phyloP scores from a whole-genome alignment of 2,888 invertebrate genomes.

The Ctenicera cuprea region DNA sequence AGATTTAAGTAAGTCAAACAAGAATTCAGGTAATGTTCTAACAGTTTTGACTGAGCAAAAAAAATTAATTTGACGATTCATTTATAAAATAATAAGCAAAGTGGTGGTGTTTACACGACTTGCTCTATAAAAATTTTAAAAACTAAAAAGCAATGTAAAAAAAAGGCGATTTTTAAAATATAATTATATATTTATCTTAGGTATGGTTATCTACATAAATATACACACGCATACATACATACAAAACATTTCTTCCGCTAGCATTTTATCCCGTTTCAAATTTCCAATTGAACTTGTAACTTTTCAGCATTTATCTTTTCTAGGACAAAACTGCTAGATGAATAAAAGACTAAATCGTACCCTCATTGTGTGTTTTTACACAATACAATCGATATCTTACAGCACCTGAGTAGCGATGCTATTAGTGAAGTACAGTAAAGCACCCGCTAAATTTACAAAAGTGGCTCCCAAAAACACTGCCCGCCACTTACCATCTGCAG shows the following conservation, averaged over 20 bases:
- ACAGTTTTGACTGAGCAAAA: no score
- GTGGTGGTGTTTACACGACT: no score
- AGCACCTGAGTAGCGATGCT: constrained; percentile 81
- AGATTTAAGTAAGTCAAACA: no score
- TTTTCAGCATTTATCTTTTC: no score
- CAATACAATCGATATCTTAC: constrained; percentile 65
- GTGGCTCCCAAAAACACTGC: constrained; percentile 84
- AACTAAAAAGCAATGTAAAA: no score
- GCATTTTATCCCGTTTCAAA: background rate
- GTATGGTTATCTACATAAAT: constrained; percentile 26
- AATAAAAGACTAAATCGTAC: background rate
- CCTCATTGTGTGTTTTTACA: background rate
- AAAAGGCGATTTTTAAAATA: no score
- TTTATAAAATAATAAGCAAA: no score
- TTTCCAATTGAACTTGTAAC: no score
- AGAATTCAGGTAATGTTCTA: no score
- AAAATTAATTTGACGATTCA: no score
- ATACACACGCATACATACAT: constrained; percentile 16
- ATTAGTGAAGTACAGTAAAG: constrained; percentile 83
- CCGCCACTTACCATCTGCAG: constrained; percentile 83
- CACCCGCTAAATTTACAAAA: constrained; percentile 82
- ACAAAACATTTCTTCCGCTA: background rate
- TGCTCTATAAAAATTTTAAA: no score
- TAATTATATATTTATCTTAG: constrained; percentile 20
- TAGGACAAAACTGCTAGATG: background rate